Conservation (phyloP, 1,140 invertebrate genomes). For the Drosophila saltans region DNA sequence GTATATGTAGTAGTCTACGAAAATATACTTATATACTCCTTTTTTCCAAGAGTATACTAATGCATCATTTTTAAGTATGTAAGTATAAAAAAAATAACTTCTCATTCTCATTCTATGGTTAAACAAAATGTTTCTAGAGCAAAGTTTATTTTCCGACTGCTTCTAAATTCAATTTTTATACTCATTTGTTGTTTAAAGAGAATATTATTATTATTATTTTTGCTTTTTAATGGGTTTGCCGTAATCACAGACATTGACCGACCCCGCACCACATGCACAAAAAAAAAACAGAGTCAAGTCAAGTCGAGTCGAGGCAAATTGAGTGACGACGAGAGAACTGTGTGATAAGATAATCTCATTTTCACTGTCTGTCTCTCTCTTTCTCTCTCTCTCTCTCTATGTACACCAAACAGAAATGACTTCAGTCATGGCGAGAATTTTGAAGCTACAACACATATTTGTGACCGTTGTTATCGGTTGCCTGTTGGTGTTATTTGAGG, state of each 20-base stretch:
- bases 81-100: neutral
- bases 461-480: neutral
- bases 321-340: neutral
- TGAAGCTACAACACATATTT: slow-evolving; percentile 14
- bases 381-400: neutral
- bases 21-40: too few species aligned
- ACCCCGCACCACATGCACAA: too few species aligned
- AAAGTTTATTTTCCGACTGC: neutral
- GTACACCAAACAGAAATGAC: neutral
- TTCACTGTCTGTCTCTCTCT: neutral
- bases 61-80: too few species aligned
- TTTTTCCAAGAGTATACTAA: too few species aligned
- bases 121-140: neutral
- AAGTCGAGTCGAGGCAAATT: too few species aligned
- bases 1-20: too few species aligned
- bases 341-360: slow-evolving; percentile 27
- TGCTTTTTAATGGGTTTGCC: slow-evolving; percentile 9
- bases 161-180: neutral
- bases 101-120: neutral
- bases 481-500: neutral
- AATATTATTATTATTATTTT: neutral
- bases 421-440: slow-evolving; percentile 35
- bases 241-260: slow-evolving; percentile 36
- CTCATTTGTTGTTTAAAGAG: slow-evolving; percentile 2
- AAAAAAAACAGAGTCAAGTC: too few species aligned